A percentile compares a stretch with the other conserved stretches of the same genome.
These are phyloP conservation scores for Nemopilema nomurai DNA, from an alignment of 30 jellyfish, hydroid and myxozoan species.

Conservation along the genomic window DNA sequence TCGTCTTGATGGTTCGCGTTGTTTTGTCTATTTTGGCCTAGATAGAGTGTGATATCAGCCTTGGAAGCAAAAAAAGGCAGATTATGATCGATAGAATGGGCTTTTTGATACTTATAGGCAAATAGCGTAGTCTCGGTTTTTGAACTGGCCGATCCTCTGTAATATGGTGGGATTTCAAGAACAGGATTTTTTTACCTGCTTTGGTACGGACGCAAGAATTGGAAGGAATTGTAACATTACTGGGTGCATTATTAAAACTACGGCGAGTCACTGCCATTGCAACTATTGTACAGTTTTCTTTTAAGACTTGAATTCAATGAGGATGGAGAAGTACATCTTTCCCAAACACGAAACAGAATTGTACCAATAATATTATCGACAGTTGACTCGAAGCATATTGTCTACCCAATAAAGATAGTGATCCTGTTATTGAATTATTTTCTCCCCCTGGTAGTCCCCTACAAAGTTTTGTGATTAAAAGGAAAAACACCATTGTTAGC, in stretches of 20 bases:
- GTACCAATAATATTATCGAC: background rate
- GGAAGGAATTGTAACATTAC: background rate
- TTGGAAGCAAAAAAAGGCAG: background rate
- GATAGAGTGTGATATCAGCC: background rate
- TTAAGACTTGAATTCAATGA: background rate
- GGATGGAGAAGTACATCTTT: background rate
- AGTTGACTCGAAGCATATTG: background rate
- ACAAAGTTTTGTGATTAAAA: background rate
- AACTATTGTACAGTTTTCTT: background rate
- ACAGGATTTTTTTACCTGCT: background rate
- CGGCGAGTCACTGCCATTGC: background rate
- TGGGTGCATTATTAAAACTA: background rate
- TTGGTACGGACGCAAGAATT: background rate
- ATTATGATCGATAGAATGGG: background rate
- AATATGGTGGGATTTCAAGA: background rate
- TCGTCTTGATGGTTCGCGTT: background rate
- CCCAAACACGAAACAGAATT: background rate
- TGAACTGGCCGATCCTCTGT: background rate
- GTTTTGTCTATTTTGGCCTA: background rate
- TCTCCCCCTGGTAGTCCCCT: background rate
- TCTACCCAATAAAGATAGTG: background rate
- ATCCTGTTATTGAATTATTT: background rate
- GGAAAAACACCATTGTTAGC: background rate
- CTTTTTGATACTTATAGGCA: background rate
- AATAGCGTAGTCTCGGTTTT: background rate